phyloP scores from a whole-genome alignment of 2,888 invertebrate genomes.

The Ophion slaviceki region DNA sequence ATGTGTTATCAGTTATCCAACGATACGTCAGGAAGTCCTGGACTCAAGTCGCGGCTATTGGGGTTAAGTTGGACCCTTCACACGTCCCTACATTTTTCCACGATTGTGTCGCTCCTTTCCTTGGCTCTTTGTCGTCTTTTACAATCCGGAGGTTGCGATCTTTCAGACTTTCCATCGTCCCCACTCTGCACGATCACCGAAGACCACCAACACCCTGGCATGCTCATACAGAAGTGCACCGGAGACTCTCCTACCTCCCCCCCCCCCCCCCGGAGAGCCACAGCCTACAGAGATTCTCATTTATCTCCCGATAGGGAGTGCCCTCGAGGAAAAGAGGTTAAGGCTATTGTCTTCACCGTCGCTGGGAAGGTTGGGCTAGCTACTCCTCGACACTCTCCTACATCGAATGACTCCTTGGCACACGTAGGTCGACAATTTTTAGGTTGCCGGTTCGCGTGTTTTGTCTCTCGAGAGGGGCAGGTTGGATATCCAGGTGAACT shows the following conservation, averaged over 20 bases:
- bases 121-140: background rate
- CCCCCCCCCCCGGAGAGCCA: background rate
- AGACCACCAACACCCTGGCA: constrained; percentile 31
- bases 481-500: constrained; percentile 1
- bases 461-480: constrained; percentile 32
- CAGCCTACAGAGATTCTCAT: constrained; percentile 42
- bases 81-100: constrained; percentile 1
- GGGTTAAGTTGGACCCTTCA: constrained; percentile 25
- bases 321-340: constrained; percentile 63
- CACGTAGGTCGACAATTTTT: background rate
- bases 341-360: constrained; percentile 58
- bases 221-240: constrained; percentile 15
- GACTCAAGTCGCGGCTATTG: constrained; percentile 6
- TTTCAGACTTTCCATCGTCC: no score
- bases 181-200: constrained; percentile 18
- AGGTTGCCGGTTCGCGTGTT: constrained; percentile 18
- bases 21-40: background rate
- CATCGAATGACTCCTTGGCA: background rate
- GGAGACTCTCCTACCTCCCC: background rate
- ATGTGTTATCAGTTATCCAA: constrained; percentile 55
- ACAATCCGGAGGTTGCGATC: background rate
- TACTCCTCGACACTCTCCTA: constrained; percentile 1
- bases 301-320: constrained; percentile 52
- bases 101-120: background rate
- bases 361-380: constrained; percentile 7